phyloP scores from a whole-genome alignment of 2,797 vertebrate species.

The Darevskia nairensis region DNA sequence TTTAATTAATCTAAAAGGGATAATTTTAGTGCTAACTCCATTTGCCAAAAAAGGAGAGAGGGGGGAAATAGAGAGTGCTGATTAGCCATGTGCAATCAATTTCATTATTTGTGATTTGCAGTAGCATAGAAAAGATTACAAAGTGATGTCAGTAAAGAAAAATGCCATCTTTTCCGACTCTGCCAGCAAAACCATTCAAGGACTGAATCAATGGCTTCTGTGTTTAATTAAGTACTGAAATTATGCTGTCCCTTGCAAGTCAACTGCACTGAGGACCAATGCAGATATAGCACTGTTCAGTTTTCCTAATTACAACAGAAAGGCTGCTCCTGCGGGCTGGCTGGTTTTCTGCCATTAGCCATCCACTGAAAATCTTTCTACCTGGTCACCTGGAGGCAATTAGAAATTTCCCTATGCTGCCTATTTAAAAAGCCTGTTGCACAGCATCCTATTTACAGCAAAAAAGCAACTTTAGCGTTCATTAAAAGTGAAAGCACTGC shows the following conservation, averaged over 20 bases:
- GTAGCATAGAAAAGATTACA: neutral
- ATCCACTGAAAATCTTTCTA: neutral
- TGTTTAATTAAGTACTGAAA: conserved; percentile 1
- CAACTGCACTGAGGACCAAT: neutral
- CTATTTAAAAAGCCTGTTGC: neutral
- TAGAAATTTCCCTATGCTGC: neutral
- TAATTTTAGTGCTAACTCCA: neutral
- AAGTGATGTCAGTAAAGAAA: neutral
- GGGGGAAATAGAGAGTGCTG: neutral
- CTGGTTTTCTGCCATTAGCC: neutral
- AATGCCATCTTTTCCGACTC: conserved; percentile 4
- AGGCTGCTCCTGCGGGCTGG: neutral
- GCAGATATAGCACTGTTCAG: neutral
- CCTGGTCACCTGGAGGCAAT: neutral
- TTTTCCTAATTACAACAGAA: neutral
- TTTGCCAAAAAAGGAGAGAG: neutral
- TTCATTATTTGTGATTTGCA: neutral
- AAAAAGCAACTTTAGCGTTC: neutral
- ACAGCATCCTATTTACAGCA: neutral
- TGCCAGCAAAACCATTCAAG: neutral
- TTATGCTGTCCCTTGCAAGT: neutral
- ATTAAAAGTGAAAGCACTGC: neutral
- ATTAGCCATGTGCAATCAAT: neutral
- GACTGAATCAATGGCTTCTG: neutral
- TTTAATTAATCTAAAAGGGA: conserved; percentile 1